Conservation (phyloP, 1,140 invertebrate genomes). For the Eumeta japonica region DNA sequence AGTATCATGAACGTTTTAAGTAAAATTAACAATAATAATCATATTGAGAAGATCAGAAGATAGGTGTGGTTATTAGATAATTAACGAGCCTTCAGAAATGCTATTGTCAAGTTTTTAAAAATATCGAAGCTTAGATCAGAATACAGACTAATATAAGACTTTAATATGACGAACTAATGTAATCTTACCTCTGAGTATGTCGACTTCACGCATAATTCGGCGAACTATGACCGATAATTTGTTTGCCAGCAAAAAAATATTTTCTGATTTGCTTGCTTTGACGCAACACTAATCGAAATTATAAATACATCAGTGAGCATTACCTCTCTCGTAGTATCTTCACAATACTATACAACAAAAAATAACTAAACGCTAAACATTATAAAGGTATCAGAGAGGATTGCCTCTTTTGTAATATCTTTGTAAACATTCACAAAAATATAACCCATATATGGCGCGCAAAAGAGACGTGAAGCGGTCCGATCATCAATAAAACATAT, state of each 20-base stretch:
- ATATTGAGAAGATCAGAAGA: too few species aligned
- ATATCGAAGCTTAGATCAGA: too few species aligned
- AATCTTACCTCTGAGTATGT: too few species aligned
- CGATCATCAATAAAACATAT: conserved; percentile 40
- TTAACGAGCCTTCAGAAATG: too few species aligned
- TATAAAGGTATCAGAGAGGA: conserved; percentile 28
- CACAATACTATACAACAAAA: conserved; percentile 22
- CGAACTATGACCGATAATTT: conserved; percentile 19
- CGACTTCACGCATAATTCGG: conserved; percentile 27
- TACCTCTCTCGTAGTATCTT: conserved; percentile 23
- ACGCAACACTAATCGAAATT: background rate
- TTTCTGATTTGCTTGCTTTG: conserved; percentile 1
- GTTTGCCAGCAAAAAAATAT: conserved; percentile 19
- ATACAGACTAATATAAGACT: too few species aligned
- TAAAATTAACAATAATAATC: too few species aligned
- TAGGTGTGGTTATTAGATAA: too few species aligned
- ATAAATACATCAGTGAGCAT: conserved; percentile 3
- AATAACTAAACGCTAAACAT: conserved; percentile 22
- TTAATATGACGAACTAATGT: too few species aligned
- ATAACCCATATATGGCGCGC: conserved; percentile 21
- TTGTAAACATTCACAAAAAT: too few species aligned
- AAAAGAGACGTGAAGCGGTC: conserved; percentile 33
- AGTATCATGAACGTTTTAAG: too few species aligned
- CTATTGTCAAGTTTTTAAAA: too few species aligned
- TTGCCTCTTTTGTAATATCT: too few species aligned